phyloP scores from a whole-genome alignment of 2,888 invertebrate genomes.

The Dryadula phaetusa region DNA sequence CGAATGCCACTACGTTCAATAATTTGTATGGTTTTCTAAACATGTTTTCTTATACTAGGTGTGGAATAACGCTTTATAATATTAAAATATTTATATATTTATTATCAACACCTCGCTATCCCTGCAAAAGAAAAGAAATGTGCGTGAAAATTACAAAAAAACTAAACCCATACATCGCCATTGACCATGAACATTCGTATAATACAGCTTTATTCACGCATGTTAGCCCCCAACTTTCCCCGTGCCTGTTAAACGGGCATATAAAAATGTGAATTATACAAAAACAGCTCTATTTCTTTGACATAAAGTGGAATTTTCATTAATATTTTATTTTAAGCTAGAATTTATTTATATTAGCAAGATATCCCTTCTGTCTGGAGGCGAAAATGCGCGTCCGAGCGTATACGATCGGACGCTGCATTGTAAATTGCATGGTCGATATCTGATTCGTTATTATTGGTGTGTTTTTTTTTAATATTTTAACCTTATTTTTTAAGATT shows the following conservation, averaged over 20 bases:
- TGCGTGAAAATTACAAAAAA: conserved; percentile 1
- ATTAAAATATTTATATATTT: too few species aligned
- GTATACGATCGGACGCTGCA: conserved; percentile 51
- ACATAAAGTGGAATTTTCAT: conserved; percentile 2
- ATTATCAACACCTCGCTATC: too few species aligned
- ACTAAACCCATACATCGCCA: conserved; percentile 14
- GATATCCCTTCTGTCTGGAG: conserved; percentile 49
- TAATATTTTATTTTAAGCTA: conserved; percentile 17
- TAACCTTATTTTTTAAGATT: not conserved
- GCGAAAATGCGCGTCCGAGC: conserved; percentile 53
- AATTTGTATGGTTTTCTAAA: too few species aligned
- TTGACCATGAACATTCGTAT: conserved; percentile 35
- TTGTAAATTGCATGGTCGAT: conserved; percentile 46
- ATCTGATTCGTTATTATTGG: conserved; percentile 25
- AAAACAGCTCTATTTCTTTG: not conserved
- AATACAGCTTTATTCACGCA: conserved; percentile 38
- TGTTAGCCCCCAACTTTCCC: conserved; percentile 37
- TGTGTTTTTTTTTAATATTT: not conserved
- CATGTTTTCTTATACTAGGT: too few species aligned
- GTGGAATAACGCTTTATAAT: too few species aligned
- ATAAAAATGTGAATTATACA: not conserved
- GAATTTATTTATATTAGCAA: conserved; percentile 32
- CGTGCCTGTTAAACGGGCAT: conserved; percentile 23
- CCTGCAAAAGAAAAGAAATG: not conserved
- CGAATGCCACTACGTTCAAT: too few species aligned